These are phyloP conservation scores for Falco naumanni DNA, from an alignment of 2,797 vertebrate genomes.

Conservation along the genomic window DNA sequence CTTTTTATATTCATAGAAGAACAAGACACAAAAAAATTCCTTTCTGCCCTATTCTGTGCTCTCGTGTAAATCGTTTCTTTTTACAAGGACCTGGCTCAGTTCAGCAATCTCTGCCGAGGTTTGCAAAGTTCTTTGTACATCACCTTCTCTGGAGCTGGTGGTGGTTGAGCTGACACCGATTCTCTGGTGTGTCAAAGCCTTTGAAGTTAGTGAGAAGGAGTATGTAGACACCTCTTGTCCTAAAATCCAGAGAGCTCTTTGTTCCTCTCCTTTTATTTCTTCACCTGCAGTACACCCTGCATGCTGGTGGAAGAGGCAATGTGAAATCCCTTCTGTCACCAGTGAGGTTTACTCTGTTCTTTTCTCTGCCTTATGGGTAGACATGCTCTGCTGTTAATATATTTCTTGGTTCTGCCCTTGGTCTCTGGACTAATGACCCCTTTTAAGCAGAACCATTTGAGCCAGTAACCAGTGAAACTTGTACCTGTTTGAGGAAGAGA, in stretches of 20 bases:
- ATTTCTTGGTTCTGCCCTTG: neutral
- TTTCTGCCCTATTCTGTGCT: neutral
- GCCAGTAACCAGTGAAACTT: neutral
- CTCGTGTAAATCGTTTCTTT: neutral
- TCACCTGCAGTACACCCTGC: neutral
- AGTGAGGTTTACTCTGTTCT: neutral
- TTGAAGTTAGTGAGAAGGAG: neutral
- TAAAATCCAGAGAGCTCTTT: neutral
- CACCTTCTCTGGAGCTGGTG: neutral
- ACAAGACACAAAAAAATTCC: neutral
- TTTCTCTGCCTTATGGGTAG: neutral
- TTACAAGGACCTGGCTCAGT: neutral
- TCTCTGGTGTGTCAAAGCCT: neutral
- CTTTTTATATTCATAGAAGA: neutral
- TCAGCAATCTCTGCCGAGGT: neutral
- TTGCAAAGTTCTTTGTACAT: neutral
- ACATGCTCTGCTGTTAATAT: neutral
- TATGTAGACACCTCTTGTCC: neutral
- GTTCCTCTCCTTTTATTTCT: neutral
- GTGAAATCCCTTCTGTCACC: neutral
- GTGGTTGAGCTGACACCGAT: neutral
- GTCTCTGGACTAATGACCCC: neutral
- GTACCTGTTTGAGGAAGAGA: neutral
- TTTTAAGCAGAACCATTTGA: neutral
- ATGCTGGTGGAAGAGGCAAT: neutral